These are phyloP conservation scores for Tragelaphus scriptus DNA, from an alignment of 2,113 vertebrate species.

Conservation along the genomic window DNA sequence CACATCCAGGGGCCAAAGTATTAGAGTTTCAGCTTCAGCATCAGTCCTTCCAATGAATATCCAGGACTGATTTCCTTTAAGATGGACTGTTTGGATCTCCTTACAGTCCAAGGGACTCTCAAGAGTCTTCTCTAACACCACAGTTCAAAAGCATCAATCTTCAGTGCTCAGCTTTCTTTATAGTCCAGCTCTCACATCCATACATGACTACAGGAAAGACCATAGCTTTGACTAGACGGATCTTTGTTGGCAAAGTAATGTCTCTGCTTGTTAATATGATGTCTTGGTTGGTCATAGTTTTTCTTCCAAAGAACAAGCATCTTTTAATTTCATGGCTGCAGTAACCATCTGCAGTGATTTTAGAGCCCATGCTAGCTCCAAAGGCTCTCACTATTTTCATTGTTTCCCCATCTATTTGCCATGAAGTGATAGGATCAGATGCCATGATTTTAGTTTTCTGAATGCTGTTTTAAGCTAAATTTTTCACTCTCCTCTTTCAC, in stretches of 20 bases:
- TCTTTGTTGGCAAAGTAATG: neutral
- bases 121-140: neutral
- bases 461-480: neutral
- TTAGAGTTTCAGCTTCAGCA: neutral
- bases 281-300: neutral
- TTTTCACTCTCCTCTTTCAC: neutral
- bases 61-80: neutral
- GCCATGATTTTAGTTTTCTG: neutral
- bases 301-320: neutral
- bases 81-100: neutral
- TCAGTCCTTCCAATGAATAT: neutral
- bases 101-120: neutral
- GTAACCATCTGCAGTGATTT: neutral
- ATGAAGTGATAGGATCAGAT: neutral
- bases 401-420: neutral
- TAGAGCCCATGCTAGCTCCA: neutral
- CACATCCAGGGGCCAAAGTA: neutral
- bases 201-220: neutral
- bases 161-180: neutral
- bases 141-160: neutral
- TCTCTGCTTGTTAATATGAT: neutral
- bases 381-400: neutral
- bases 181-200: neutral
- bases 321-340: neutral
- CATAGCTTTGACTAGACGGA: rapidly evolving